phyloP scores from a whole-genome alignment of 2,113 vertebrate genomes.

The Equus quagga region DNA sequence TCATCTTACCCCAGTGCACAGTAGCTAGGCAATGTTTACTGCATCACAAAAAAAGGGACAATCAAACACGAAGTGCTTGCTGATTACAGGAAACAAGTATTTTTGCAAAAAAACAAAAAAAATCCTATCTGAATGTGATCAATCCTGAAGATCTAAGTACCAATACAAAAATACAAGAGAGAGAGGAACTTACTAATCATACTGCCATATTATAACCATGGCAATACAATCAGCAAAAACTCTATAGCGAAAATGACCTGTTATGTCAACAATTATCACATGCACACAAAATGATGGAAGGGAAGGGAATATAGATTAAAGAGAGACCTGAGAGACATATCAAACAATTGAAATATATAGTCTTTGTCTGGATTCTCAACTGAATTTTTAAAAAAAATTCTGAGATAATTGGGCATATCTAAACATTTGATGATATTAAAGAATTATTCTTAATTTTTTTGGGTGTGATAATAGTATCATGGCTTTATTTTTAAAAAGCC shows the following conservation, averaged over 20 bases:
- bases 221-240: not conserved
- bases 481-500: not conserved
- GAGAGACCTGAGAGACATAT: not conserved
- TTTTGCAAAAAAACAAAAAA: not conserved
- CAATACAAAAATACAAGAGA: not conserved
- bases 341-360: not conserved
- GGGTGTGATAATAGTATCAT: not conserved
- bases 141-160: not conserved
- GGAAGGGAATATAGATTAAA: not conserved
- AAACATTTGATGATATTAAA: constrained; percentile 29
- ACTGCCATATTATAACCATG: not conserved
- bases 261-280: constrained; percentile 1
- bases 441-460: constrained; percentile 30
- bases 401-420: not conserved
- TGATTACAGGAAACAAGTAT: not conserved
- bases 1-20: not conserved
- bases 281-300: not conserved
- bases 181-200: not conserved
- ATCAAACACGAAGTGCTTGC: not conserved
- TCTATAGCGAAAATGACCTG: not conserved
- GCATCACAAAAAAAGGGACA: not conserved
- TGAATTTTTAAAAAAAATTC: not conserved
- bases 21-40: not conserved
- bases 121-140: not conserved
- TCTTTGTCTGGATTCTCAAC: constrained; percentile 37